Conservation (phyloP, 2,888 invertebrate species). For the Tenthredo amoena region DNA sequence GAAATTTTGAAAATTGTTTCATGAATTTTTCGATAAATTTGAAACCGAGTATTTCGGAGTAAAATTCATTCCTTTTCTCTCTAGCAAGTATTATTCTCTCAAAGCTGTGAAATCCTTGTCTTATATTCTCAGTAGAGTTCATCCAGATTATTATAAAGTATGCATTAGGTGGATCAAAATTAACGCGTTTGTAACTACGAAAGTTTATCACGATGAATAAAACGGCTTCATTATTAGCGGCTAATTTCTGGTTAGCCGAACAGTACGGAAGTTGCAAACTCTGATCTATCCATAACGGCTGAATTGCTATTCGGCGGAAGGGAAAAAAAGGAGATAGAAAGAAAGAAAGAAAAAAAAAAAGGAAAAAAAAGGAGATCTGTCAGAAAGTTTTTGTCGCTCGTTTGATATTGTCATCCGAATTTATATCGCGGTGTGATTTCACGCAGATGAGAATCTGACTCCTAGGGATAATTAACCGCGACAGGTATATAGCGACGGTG, state of each 20-base stretch:
- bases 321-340: neutral
- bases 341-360: neutral
- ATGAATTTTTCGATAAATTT: neutral
- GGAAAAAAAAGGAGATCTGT: neutral
- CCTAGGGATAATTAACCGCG: neutral
- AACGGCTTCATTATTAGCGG: neutral
- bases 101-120: neutral
- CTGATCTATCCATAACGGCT: neutral
- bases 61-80: neutral
- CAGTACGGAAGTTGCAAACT: neutral
- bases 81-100: neutral
- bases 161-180: neutral
- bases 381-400: neutral
- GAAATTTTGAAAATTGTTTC: neutral
- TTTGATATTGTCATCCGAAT: neutral
- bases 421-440: neutral
- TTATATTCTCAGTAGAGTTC: neutral
- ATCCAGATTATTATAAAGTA: constrained; percentile 4
- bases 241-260: neutral
- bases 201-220: constrained; percentile 4
- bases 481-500: neutral
- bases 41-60: neutral
- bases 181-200: neutral
- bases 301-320: neutral
- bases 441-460: neutral